phyloP scores from a whole-genome alignment of 2,797 vertebrate genomes.

The Alcedo atthis region DNA sequence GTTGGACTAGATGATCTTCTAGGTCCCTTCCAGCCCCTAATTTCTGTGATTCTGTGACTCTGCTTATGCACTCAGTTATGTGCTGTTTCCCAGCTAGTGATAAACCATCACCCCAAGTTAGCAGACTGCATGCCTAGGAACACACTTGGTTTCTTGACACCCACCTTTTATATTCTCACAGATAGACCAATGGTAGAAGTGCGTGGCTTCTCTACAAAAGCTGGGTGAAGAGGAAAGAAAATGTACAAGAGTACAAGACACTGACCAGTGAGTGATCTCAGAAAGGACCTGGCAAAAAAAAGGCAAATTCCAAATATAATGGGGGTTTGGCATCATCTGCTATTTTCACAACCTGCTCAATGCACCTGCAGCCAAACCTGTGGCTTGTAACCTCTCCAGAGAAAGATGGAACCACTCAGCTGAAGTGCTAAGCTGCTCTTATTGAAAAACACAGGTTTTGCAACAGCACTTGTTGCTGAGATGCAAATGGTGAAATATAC shows the following conservation, averaged over 20 bases:
- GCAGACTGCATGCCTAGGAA: neutral
- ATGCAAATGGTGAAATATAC: neutral
- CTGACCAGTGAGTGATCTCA: too few relatives aligned
- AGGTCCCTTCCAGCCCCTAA: too few relatives aligned
- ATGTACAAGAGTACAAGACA: too few relatives aligned
- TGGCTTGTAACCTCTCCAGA: neutral
- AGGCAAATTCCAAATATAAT: neutral
- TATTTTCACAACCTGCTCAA: neutral
- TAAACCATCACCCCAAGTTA: neutral
- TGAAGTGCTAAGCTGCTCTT: neutral
- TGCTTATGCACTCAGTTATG: neutral
- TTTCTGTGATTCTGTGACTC: too few relatives aligned
- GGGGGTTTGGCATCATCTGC: neutral
- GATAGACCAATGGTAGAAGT: neutral
- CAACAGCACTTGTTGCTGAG: neutral
- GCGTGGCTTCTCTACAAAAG: neutral
- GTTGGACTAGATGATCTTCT: too few relatives aligned
- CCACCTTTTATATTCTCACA: neutral
- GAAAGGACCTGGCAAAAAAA: neutral
- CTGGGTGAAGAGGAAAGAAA: neutral
- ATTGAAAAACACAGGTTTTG: accelerated
- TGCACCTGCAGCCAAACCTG: neutral
- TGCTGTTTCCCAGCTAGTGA: neutral
- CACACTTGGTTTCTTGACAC: too few relatives aligned
- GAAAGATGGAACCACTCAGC: neutral